Base-by-base conservation (phyloP, 2,888 invertebrate genomes). In the Helicoverpa assulta region DNA sequence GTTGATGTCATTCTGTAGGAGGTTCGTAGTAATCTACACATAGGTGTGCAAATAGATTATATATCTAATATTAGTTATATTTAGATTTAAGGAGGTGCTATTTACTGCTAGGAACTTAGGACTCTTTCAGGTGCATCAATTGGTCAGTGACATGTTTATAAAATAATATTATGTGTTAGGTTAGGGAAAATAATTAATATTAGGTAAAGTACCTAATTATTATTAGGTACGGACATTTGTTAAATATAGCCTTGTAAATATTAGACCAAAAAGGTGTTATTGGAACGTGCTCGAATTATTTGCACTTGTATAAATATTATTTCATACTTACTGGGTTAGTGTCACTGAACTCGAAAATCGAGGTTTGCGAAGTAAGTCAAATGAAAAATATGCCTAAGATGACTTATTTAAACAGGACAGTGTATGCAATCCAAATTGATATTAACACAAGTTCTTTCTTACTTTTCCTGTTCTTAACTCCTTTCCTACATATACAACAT, bases 1-100 rank as follows among this genome's bases (percentile, higher is more conserved):
- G 86, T 79, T 78, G 67, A 78, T 76, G 81, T 83, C 84, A 76
- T 69, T 21, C 47, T 33, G 55, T 37, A 37, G 55, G 55, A 67
- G 54, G 70, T 86, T 85, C 73, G 18, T 62, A 62, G 75, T 77
- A 77, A 73, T 69, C 33, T 64, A 61, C 56, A 55, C 56, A 67
- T 54, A 14, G 10, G 10, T 26, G 26, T 12, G 47, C 26, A 47
- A n/a, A 67, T 64, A 63, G 52, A 43, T 43, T 76, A 76, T 76
- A 55, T 52, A 62, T 76, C 37, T 37, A 37, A 10, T 37, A 37
- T 10, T 10, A 65, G 61, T 80, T 74, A 74, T 79, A 63, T 64
- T 52, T 59, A 71, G 59, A 58, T 33, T 0, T 33, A 7, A 1
- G 6, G 7, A 33, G 7, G 6, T 33, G 33, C 33, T 7, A 8